Conservation (phyloP, 2,113 vertebrate species). For the Xyliphius kryptos region DNA sequence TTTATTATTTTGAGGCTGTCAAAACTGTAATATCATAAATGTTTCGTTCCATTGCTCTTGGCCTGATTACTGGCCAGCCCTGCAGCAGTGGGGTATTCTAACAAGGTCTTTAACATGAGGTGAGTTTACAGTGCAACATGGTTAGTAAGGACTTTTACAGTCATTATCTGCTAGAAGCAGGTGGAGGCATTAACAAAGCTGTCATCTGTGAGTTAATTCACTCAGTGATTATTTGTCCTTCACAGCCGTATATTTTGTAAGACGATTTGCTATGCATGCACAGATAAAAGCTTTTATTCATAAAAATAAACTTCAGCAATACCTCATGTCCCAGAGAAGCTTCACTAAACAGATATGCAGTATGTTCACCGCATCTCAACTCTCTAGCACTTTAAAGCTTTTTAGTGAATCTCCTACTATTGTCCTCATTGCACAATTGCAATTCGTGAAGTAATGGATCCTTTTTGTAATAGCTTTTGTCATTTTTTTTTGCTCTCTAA, state of each 20-base stretch:
- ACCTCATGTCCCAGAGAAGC: neutral
- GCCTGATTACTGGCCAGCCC: constrained; percentile 55
- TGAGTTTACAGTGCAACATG: constrained; percentile 46
- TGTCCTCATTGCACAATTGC: no score
- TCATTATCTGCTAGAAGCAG: constrained; percentile 63
- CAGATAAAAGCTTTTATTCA: no score
- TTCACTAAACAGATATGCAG: no score
- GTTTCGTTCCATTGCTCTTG: constrained; percentile 37
- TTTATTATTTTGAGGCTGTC: constrained; percentile 37
- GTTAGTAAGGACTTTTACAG: constrained; percentile 23
- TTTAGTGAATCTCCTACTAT: no score
- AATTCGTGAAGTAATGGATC: no score
- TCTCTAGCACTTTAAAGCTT: no score
- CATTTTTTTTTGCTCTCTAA: no score
- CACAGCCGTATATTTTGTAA: constrained; percentile 42
- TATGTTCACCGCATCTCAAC: no score
- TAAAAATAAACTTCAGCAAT: constrained; percentile 7
- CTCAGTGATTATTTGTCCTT: constrained; percentile 53
- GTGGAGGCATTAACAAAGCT: constrained; percentile 60
- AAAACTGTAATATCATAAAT: constrained; percentile 33
- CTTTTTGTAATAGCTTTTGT: no score
- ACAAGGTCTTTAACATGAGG: constrained; percentile 52
- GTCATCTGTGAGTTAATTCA: constrained; percentile 53
- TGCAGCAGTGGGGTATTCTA: constrained; percentile 48
- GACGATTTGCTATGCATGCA: constrained; percentile 26